These are phyloP conservation scores for Junco hyemalis DNA, from an alignment of 2,113 vertebrate genomes.

Conservation along the genomic window DNA sequence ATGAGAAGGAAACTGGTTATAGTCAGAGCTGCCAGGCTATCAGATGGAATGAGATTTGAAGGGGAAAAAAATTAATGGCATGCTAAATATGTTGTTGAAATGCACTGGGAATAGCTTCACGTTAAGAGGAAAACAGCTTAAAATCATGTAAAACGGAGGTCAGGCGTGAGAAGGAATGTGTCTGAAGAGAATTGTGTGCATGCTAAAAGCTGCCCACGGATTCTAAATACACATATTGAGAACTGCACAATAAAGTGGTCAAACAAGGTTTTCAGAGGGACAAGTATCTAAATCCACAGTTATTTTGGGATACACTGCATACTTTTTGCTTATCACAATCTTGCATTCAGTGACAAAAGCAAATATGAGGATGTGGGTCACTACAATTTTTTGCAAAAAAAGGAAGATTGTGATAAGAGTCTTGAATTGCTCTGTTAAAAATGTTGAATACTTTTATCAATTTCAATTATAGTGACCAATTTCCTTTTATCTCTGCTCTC, in stretches of 20 bases:
- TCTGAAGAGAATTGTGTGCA: constrained; percentile 27
- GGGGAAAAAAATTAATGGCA: constrained; percentile 40
- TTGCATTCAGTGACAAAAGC: not conserved
- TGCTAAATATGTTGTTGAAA: constrained; percentile 51
- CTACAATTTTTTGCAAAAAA: not conserved
- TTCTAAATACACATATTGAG: not conserved
- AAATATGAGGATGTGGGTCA: constrained; percentile 29
- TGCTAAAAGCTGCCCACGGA: constrained; percentile 27
- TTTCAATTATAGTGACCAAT: not conserved
- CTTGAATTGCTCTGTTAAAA: not conserved
- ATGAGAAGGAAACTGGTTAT: constrained; percentile 23
- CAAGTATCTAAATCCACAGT: not conserved
- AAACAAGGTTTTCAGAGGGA: not conserved
- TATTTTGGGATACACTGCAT: not conserved
- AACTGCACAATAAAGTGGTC: not conserved
- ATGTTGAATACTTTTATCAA: not conserved
- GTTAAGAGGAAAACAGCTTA: constrained; percentile 56
- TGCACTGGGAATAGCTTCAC: constrained; percentile 32
- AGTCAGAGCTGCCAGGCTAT: constrained; percentile 44
- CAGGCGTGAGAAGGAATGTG: constrained; percentile 32
- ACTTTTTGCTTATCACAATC: not conserved
- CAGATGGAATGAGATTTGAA: constrained; percentile 55
- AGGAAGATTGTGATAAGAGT: not conserved
- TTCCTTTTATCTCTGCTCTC: not conserved
- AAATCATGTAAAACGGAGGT: constrained; percentile 37